Evolutionary conservation across 2,113 vertebrate genomes (phyloP), one percentile per base, ranked within the genome.

Genomic region (Corythoichthys intestinalis): DNA sequence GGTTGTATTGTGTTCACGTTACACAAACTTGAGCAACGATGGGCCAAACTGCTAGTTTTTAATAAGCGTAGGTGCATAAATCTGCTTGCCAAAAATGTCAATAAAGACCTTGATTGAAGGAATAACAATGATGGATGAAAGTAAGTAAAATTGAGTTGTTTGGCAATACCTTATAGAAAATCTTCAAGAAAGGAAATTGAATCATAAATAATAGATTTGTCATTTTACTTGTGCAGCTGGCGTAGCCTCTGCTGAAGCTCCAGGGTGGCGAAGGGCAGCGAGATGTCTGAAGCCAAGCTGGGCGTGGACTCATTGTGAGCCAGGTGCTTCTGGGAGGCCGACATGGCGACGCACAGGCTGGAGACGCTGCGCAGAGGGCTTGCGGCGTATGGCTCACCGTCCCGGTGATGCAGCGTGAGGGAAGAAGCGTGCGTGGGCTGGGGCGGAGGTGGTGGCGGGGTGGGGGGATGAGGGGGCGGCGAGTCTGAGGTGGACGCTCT

Each of bases 251-350:
- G 94, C 68, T 95, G 94, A 1, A 99, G 93, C 84, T 99, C 97
- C 91, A 95, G 83, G 0, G 94, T 93, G 83, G 96, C 94, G 0
- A 93, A 93, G 20, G 96, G 96, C 80, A 96, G 87, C 0, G 97
- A 99, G 52, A 96, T 85, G 59, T 98, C 97, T 0, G 97, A 99
- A 71, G 95, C 96, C 54, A 99, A 94, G 86, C 97, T 99, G 54
- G 93, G 93, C 0, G 94, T 98, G 71, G 97, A 95, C 78, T 98
- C 94, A 75, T 94, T 96, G 69, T 92, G 86, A 0, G 93, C 86
- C 9, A 93, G 78, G 75, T 93, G 94, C 67, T 94, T 94, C 49
- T 95, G 95, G 6, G 94, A 95, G 57, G 67, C 86, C 1, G 92
- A 86, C 14, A 92, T 92, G 12, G 87, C 73, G 28, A 83, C 87